A percentile compares a stretch with the other conserved stretches of the same genome.
These are phyloP conservation scores for Papilio protenor DNA, from an alignment of 2,888 invertebrate genomes.

Conservation along the genomic window DNA sequence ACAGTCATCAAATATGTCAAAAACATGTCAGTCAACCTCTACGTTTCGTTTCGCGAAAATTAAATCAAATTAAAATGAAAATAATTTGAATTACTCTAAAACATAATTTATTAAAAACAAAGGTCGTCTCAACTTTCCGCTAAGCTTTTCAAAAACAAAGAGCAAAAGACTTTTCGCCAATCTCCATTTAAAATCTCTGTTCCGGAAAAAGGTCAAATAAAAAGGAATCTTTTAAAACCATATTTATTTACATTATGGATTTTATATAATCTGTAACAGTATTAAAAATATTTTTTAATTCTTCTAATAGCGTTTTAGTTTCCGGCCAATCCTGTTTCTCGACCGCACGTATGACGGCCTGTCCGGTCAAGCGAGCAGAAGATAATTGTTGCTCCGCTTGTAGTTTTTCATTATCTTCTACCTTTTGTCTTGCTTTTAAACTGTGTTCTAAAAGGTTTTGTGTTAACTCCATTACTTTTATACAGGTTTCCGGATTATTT, in stretches of 20 bases:
- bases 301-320: constrained; percentile 62
- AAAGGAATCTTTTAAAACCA: constrained; percentile 45
- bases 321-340: constrained; percentile 78
- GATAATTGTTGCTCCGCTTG: constrained; percentile 84
- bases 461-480: constrained; percentile 86
- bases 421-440: constrained; percentile 78
- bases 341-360: constrained; percentile 81
- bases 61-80: no score
- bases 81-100: no score
- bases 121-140: no score
- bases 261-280: constrained; percentile 77
- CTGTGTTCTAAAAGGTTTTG: constrained; percentile 84
- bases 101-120: no score
- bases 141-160: not conserved
- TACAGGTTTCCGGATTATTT: constrained; percentile 83
- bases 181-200: not conserved
- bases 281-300: constrained; percentile 63
- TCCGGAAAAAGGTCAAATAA: not conserved
- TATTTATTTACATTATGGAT: constrained; percentile 63
- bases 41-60: not conserved
- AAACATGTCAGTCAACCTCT: constrained; percentile 2
- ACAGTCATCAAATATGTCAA: constrained; percentile 16
- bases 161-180: not conserved
- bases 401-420: constrained; percentile 75
- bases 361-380: constrained; percentile 84